These are phyloP conservation scores for Drosophila infuscata DNA, from an alignment of 2,888 invertebrate species.

Conservation along the genomic window DNA sequence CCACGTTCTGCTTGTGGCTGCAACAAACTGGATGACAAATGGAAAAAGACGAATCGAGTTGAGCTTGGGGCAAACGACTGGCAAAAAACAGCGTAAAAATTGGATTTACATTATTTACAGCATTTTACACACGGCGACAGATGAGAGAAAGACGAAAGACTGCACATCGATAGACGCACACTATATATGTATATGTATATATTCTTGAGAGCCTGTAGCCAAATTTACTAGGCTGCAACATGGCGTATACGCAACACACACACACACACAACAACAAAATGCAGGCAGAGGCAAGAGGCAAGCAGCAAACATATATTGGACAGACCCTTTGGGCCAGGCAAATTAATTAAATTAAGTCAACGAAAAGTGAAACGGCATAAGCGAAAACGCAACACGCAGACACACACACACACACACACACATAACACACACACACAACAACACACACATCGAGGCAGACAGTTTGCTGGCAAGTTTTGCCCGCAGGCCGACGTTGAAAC, in stretches of 20 bases:
- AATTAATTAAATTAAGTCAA: constrained; percentile 81
- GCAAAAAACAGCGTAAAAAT: constrained; percentile 52
- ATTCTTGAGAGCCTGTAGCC: constrained; percentile 6
- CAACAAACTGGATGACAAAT: not conserved
- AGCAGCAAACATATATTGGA: constrained; percentile 52
- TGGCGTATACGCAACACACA: constrained; percentile 65
- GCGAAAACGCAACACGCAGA: constrained; percentile 51
- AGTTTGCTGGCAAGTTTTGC: constrained; percentile 42
- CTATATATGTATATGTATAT: constrained; percentile 17
- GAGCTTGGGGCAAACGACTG: constrained; percentile 35
- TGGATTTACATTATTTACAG: constrained; percentile 79
- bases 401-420: constrained; percentile 21
- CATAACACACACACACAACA: constrained; percentile 19
- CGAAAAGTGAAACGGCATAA: constrained; percentile 79
- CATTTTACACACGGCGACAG: constrained; percentile 58
- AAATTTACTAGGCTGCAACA: constrained; percentile 54
- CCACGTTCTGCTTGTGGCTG: not conserved
- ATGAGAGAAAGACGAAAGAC: constrained; percentile 13
- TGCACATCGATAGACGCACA: constrained; percentile 39
- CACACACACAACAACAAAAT: constrained; percentile 45
- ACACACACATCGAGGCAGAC: constrained; percentile 20
- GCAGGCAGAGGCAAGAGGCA: constrained; percentile 29
- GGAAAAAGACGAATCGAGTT: not conserved
- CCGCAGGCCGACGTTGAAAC: constrained; percentile 55
- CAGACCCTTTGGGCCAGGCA: constrained; percentile 75